phyloP scores from a whole-genome alignment of 2,797 vertebrate species.

The Astyanax mexicanus region DNA sequence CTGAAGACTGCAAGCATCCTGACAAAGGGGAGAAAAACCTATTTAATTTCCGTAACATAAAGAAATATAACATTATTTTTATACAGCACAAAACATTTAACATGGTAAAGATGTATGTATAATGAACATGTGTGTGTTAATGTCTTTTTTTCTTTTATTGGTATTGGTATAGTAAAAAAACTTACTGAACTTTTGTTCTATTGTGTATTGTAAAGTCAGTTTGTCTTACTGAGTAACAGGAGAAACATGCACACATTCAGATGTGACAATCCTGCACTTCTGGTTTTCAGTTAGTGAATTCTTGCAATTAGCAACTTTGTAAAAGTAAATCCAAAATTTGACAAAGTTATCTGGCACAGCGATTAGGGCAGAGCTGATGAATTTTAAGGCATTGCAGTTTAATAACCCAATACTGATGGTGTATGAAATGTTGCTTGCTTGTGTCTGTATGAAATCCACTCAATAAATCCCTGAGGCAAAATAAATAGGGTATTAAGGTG shows the following conservation, averaged over 20 bases:
- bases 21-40: slow-evolving; percentile 10
- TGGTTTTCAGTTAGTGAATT: not conserved
- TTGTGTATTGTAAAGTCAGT: not conserved
- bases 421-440: not conserved
- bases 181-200: not conserved
- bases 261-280: too few relatives aligned
- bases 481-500: not conserved
- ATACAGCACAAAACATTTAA: slow-evolving; percentile 40
- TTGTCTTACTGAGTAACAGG: not conserved
- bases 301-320: not conserved
- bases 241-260: not conserved
- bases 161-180: not conserved
- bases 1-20: slow-evolving; percentile 39
- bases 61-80: slow-evolving; percentile 59
- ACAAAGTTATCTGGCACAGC: not conserved
- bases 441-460: not conserved
- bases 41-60: not conserved
- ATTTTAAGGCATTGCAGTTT: not conserved
- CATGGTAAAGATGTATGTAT: slow-evolving; percentile 60
- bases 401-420: not conserved
- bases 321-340: not conserved
- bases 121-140: slow-evolving; percentile 70
- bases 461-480: not conserved
- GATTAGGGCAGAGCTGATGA: not conserved
- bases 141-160: slow-evolving; percentile 2